Percentiles rank a stretch among this genome's conserved stretches.
Conservation (phyloP, 2,888 invertebrate genomes). For the Aromia moschata region DNA sequence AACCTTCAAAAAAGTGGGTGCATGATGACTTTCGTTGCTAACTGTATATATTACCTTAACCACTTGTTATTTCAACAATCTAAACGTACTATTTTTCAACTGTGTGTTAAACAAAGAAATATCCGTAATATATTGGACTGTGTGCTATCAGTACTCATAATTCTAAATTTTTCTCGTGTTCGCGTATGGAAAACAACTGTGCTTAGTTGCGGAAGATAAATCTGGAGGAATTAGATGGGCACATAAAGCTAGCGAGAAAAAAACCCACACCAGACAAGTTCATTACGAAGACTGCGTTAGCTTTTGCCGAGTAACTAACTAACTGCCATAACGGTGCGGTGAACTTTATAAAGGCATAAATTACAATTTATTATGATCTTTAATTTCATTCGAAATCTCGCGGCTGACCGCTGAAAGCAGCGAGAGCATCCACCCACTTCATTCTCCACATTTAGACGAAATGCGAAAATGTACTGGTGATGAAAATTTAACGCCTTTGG, state of each 20-base stretch:
- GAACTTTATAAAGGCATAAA: not conserved
- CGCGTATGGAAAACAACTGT: too few species aligned
- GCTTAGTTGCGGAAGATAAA: slow-evolving; percentile 18
- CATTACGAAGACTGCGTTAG: not conserved
- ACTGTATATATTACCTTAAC: too few species aligned
- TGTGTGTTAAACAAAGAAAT: too few species aligned
- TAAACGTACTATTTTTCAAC: too few species aligned
- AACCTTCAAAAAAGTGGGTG: too few species aligned
- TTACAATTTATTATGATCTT: not conserved
- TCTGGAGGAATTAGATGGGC: not conserved
- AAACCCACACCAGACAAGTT: not conserved
- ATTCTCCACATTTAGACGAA: slow-evolving; percentile 11
- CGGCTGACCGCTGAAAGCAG: slow-evolving; percentile 1
- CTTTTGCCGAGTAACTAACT: not conserved
- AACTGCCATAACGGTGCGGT: not conserved
- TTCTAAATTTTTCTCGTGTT: too few species aligned
- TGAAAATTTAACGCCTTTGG: slow-evolving; percentile 14
- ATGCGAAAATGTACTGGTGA: slow-evolving; percentile 10
- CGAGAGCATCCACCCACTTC: too few species aligned
- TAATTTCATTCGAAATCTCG: not conserved
- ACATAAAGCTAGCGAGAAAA: not conserved
- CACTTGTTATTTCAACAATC: too few species aligned
- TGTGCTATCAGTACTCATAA: too few species aligned
- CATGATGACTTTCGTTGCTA: too few species aligned
- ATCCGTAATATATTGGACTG: too few species aligned